Evolutionary conservation across 2,113 vertebrate species (phyloP).

Genomic region (Archilochus colubris): DNA sequence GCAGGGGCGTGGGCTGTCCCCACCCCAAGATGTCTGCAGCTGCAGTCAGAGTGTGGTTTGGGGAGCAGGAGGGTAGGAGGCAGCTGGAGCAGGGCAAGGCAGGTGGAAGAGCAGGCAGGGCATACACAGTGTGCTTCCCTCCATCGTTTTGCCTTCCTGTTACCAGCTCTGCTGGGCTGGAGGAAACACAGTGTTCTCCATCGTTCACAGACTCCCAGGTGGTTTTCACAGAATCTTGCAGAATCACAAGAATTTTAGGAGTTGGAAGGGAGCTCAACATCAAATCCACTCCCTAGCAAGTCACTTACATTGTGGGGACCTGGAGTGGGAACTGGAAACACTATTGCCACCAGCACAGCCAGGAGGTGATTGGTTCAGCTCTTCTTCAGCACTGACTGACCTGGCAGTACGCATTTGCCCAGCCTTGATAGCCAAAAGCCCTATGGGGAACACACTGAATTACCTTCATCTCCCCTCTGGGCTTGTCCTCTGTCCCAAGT

Average conservation of each 20-base stretch:
- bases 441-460: neutral
- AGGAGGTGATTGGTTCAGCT: neutral
- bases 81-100: fast-evolving
- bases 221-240: neutral
- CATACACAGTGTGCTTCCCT: fast-evolving
- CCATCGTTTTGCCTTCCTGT: fast-evolving
- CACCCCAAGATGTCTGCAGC: fast-evolving
- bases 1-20: fast-evolving
- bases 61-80: neutral
- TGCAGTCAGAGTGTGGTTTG: fast-evolving
- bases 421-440: neutral
- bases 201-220: neutral
- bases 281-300: neutral
- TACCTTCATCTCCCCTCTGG: neutral
- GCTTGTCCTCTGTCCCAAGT: neutral
- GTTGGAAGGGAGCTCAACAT: neutral
- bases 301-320: neutral
- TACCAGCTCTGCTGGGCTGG: neutral
- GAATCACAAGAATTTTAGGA: too few species aligned
- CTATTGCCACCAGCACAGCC: neutral
- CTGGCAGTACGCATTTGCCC: neutral
- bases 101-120: fast-evolving
- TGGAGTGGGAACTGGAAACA: neutral
- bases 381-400: neutral
- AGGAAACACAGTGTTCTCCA: neutral